Percentiles rank a stretch among this genome's conserved stretches.
phyloP scores from a whole-genome alignment of 2,888 invertebrate species.

The Archaeoteleia sp. region DNA sequence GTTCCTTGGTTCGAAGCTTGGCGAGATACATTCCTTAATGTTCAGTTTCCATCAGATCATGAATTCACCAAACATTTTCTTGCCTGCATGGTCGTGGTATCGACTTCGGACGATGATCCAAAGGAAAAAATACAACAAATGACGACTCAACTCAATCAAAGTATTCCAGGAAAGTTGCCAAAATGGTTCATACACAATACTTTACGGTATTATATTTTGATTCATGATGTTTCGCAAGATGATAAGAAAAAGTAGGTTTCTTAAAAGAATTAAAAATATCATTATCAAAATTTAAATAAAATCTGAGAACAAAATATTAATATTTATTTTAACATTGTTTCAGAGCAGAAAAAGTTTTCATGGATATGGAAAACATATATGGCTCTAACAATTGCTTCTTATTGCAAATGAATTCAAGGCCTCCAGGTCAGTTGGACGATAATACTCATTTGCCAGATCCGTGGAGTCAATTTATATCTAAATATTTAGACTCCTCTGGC shows the following conservation, averaged over 20 bases:
- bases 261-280: too few relatives aligned
- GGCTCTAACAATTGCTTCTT: conserved; percentile 92
- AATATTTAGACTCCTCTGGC: conserved; percentile 73
- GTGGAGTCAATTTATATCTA: conserved; percentile 87
- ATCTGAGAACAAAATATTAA: conserved; percentile 1
- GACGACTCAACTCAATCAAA: conserved; percentile 86
- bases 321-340: conserved; percentile 54
- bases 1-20: conserved; percentile 98
- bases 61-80: conserved; percentile 95
- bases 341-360: conserved; percentile 89
- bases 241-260: conserved; percentile 83
- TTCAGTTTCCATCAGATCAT: conserved; percentile 94
- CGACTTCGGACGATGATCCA: conserved; percentile 85
- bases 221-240: conserved; percentile 88
- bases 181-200: conserved; percentile 89
- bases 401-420: conserved; percentile 90
- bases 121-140: conserved; percentile 88
- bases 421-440: conserved; percentile 76
- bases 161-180: conserved; percentile 86
- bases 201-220: conserved; percentile 90
- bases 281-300: conserved; percentile 5
- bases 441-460: conserved; percentile 84
- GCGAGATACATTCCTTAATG: conserved; percentile 92
- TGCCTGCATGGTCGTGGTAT: conserved; percentile 86
- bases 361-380: conserved; percentile 90